Evolutionary conservation across 2,888 invertebrate genomes (phyloP), one percentile per base, ranked within the genome.

Genomic region (Apodemia duryi): DNA sequence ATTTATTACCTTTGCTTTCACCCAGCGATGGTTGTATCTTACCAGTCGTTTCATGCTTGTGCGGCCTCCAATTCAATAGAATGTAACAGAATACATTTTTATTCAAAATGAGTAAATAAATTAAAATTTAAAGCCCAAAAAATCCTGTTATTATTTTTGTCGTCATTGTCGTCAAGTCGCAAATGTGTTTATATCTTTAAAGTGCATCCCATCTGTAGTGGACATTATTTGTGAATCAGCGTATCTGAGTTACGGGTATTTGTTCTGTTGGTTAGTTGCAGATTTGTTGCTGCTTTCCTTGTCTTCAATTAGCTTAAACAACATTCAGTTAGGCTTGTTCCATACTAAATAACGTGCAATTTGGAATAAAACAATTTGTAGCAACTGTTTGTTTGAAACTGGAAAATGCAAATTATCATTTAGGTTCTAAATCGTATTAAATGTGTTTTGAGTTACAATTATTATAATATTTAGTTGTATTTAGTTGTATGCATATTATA

Each of bases 201-300:
- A 80, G 80, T 75, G 77, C 77, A 77, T 80, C 76, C 72, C 73
- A 72, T 73, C 75, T 71, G 69, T 70, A 75, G 75, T 70, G 72
- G 75, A 77, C 82, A 84, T 84, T 85, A 84, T 82, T 84, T 80
- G 83, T 83, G 78, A 83, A 83, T 83, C 83, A 83, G 83, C 75
- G 77, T 75, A 71, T 72, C 76, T 75, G 78, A 78, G 80, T 77
- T 79, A 79, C 78, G 67, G 77, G 77, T 72, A 82, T 84, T 80
- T 78, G 83, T 83, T 78, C 57, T 57, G 74, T 75, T 71, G 74
- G 77, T 76, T 76, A 72, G 71, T 71, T 80, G 79, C 80, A 73
- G 74, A 77, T 78, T 77, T 73, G 76, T 74, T 69, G 65, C 65
- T 70, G 71, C 68, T 71, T 32, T 57, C 57, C 11, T 57, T 29